Conservation (phyloP, 2,888 invertebrate genomes). For the Rotaria socialis region DNA sequence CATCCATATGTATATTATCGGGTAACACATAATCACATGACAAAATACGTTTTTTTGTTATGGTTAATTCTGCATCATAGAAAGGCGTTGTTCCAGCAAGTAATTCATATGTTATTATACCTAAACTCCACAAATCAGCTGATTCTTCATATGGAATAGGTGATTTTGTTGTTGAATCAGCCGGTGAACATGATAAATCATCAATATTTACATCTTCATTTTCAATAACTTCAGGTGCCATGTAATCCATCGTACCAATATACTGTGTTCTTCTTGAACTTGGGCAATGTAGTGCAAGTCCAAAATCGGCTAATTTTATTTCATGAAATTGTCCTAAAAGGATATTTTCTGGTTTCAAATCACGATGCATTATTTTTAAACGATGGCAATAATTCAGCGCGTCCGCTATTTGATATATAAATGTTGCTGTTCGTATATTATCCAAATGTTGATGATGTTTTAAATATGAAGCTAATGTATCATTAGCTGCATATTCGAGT, state of each 20-base stretch:
- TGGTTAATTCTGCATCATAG: conserved; percentile 47
- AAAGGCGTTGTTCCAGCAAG: conserved; percentile 90
- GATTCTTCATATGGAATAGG: conserved; percentile 15
- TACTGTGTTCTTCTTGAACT: conserved; percentile 27
- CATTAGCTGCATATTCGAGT: conserved; percentile 56
- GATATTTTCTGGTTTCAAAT: conserved; percentile 92
- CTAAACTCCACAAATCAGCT: conserved; percentile 84
- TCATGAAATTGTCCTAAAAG: conserved; percentile 77
- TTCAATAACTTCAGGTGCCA: conserved; percentile 92
- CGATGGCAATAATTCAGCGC: conserved; percentile 82
- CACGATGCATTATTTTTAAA: conserved; percentile 82
- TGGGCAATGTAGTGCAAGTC: conserved; percentile 75
- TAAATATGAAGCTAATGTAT: conserved; percentile 55
- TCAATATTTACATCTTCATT: conserved; percentile 77
- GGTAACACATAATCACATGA: conserved; percentile 5
- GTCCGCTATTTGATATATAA: conserved; percentile 77
- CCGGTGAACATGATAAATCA: conserved; percentile 48
- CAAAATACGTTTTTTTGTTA: conserved; percentile 13
- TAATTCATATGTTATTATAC: conserved; percentile 88
- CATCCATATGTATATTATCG: not conserved
- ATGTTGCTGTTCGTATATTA: conserved; percentile 59
- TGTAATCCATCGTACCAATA: conserved; percentile 67
- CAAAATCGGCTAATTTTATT: conserved; percentile 92
- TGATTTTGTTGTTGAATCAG: not conserved
- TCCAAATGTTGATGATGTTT: conserved; percentile 51